Evolutionary conservation across 2,797 vertebrate genomes (phyloP).

Genomic region (Helostoma temminkii): DNA sequence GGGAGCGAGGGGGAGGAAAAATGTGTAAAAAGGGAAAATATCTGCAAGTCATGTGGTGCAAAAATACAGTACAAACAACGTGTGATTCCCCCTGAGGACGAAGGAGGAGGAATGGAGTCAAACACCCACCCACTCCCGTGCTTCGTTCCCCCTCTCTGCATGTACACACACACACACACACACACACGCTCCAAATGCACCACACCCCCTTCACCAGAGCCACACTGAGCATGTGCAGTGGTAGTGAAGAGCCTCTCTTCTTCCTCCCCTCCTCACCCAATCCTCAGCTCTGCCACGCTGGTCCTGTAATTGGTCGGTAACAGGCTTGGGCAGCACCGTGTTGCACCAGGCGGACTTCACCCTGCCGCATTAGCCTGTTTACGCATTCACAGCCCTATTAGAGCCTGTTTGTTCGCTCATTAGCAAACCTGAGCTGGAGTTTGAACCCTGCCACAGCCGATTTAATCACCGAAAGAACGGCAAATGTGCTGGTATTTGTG

Average conservation of each 20-base stretch:
- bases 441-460: conserved; percentile 51
- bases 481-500: conserved; percentile 27
- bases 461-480: conserved; percentile 39
- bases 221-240: conserved; percentile 67
- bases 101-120: conserved; percentile 62
- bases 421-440: conserved; percentile 51
- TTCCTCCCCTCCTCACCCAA: conserved; percentile 20
- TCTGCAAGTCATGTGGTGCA: conserved; percentile 81
- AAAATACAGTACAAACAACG: conserved; percentile 76
- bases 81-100: conserved; percentile 64
- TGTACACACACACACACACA: conserved; percentile 30
- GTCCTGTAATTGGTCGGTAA: conserved; percentile 68
- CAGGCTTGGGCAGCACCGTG: conserved; percentile 54
- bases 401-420: conserved; percentile 63
- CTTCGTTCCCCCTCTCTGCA: conserved; percentile 23
- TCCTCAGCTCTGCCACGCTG: conserved; percentile 54
- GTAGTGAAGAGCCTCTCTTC: conserved; percentile 35
- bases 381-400: conserved; percentile 60
- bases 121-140: conserved; percentile 38
- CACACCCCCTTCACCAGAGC: conserved; percentile 62
- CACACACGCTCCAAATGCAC: conserved; percentile 34
- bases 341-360: conserved; percentile 65
- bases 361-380: conserved; percentile 61
- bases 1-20: neutral
- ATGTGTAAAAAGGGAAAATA: conserved; percentile 58